These are phyloP conservation scores for Porites cylindrica DNA, from an alignment of 92 coral and sea anemone genomes.

Conservation along the genomic window DNA sequence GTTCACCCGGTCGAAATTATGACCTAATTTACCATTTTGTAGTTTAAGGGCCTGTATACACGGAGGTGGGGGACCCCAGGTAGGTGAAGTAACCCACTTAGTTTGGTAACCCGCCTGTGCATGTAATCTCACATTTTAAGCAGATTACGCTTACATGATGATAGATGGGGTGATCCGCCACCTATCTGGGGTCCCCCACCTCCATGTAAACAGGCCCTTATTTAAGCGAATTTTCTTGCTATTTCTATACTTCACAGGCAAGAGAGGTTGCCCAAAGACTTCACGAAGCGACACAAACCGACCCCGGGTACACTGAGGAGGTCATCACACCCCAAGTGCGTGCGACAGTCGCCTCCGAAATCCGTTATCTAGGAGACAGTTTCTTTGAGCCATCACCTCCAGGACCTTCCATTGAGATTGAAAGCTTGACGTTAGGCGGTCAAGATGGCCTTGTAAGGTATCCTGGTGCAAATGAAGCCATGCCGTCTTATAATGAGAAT, in stretches of 20 bases:
- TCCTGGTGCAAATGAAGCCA: background rate
- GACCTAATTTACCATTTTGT: no score
- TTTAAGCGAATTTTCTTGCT: no score
- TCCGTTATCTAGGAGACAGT: slow-evolving; percentile 30
- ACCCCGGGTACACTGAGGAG: slow-evolving; percentile 32
- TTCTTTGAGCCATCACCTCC: background rate
- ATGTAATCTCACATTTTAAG: no score
- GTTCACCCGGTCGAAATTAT: no score
- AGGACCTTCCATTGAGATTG: background rate
- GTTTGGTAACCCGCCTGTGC: no score
- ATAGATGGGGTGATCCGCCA: no score
- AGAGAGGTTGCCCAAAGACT: slow-evolving; percentile 24
- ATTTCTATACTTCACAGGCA: slow-evolving; percentile 5
- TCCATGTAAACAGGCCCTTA: no score
- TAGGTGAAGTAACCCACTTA: no score
- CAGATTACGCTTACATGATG: no score
- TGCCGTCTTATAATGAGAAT: slow-evolving; percentile 11
- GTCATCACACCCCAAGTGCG: slow-evolving; percentile 35
- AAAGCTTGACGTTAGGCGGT: slow-evolving; percentile 5
- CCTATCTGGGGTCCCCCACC: no score
- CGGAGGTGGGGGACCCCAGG: no score
- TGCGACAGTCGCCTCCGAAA: slow-evolving; percentile 33
- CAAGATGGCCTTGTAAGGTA: slow-evolving; percentile 23
- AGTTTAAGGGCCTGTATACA: no score
- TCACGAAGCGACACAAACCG: slow-evolving; percentile 46